A percentile compares a stretch with the other conserved stretches of the same genome.
phyloP scores from a whole-genome alignment of 2,888 invertebrate genomes.

The Andrena bicolor region DNA sequence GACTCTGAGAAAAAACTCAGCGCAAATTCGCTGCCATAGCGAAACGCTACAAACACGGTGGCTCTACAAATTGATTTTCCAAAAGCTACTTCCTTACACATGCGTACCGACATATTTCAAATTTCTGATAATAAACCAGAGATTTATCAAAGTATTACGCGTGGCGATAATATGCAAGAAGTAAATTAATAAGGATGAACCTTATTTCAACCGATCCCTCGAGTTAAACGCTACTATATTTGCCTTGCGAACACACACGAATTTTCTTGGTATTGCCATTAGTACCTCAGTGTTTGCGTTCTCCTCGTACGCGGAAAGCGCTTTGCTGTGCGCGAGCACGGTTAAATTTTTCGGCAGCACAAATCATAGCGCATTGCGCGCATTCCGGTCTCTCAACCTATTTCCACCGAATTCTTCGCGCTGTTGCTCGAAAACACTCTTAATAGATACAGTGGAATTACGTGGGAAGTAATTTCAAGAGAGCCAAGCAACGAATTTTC shows the following conservation, averaged over 20 bases:
- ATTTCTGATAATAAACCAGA: background rate
- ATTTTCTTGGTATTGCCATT: slow-evolving; percentile 1
- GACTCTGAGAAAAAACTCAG: slow-evolving; percentile 30
- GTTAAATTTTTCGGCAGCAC: background rate
- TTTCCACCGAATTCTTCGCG: background rate
- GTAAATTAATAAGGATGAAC: slow-evolving; percentile 31
- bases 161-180: background rate
- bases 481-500: background rate
- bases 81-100: background rate
- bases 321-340: background rate
- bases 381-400: background rate
- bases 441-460: slow-evolving; percentile 19
- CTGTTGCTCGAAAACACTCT: slow-evolving; percentile 1
- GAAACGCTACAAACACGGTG: background rate
- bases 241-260: background rate
- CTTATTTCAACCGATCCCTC: slow-evolving; percentile 23
- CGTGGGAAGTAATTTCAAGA: slow-evolving; percentile 6
- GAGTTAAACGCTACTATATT: background rate
- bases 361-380: slow-evolving; percentile 4
- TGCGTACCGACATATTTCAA: background rate
- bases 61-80: background rate
- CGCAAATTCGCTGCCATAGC: background rate
- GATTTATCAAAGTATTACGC: background rate
- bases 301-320: background rate
- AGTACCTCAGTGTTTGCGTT: background rate